Base-by-base conservation (phyloP, 2,113 vertebrate species). In the Labeo catla region DNA sequence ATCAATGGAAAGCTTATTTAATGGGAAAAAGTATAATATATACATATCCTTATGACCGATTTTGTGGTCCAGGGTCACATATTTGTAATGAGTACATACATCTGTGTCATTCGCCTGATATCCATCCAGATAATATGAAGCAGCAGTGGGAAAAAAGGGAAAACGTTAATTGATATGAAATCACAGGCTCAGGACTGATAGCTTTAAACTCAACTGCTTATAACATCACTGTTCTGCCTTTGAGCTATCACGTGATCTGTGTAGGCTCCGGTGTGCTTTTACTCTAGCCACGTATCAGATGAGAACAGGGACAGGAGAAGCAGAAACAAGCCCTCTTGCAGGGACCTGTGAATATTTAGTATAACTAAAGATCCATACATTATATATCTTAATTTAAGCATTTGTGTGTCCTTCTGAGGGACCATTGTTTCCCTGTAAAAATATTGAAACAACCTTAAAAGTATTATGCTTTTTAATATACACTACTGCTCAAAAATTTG, bases 231-330 rank as follows among this genome's bases (percentile, higher is more conserved):
- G 12, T 52, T 39, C 36, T 61, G 77, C 19, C 34, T 79, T 61
- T 61, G 3, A 79, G 77, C 19, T 10, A 79, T 80, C 57, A 80
- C 77, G 63, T 63, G 77, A 61, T 45, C 54, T 23, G 57, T 23
- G 54, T 59, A 63, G 50, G 52, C 52, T 79, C 76, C 34, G n/a
- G 34, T 78, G 52, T 59, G 52, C 52, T 21, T 79, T 21, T 74
- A 79, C 52, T 77, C 23, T 36, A 57, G 76, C 76, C 49, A 21
- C 61, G 36, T 45, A 47, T 63, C 36, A 63, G 39, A 63, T 47
- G 34, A 61, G 39, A 43, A 21, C 6, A 79, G 16, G 76, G 9
- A n/a, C 16, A 78, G 34, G 16, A 78, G 57, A 59, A 59, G 73
- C 73, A 76, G 45, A 78, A 59, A 78, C 34, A n/a, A 59, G 12